Base-by-base conservation (phyloP, 2,888 invertebrate species). In the Drosophila tanythrix region DNA sequence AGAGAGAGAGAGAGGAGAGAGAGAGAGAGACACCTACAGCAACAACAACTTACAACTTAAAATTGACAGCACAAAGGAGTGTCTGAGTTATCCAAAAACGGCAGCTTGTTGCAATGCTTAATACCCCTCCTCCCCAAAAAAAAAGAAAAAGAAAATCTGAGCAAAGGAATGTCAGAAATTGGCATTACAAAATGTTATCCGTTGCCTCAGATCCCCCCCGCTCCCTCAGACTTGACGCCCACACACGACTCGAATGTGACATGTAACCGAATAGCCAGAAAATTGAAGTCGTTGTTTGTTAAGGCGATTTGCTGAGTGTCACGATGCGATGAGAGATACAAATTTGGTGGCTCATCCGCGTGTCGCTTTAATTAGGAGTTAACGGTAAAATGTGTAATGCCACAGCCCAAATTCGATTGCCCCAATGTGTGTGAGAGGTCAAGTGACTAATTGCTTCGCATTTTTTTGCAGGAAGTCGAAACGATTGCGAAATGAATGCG, bases 241-340 rank as follows among this genome's bases (percentile, higher is more conserved):
- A 82, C 82, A 56, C 46, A 36, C 15, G 15, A 69, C 53, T 71
- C 36, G 43, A 55, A 33, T 33, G 33, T 27, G 43, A 51, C 43
- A 29, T 15, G 35, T 43, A 40, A 52, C 43, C n/a, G 15, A 48
- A 29, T 27, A 55, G 40, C 53, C 3, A 5, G 53, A 13, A 53
- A 58, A 38, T 76, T 8, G 25, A 57, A 51, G 56, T 68, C 58
- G 64, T 53, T 60, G 64, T 21, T 43, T 67, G 65, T 82, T 78
- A 82, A 82, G 85, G 88, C 86, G 88, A 85, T 88, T 88, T 85
- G 88, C 46, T 46, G 70, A 29, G 64, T 82, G 83, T 77, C 89
- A 85, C 81, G 83, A 68, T 51, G 73, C 61, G 61, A 73, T 63
- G 25, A 8, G 36, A 67, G 59, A 71, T 72, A 87, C 68, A 65